Base-by-base conservation (phyloP, 2,888 invertebrate genomes). In the Saturnia japonica region DNA sequence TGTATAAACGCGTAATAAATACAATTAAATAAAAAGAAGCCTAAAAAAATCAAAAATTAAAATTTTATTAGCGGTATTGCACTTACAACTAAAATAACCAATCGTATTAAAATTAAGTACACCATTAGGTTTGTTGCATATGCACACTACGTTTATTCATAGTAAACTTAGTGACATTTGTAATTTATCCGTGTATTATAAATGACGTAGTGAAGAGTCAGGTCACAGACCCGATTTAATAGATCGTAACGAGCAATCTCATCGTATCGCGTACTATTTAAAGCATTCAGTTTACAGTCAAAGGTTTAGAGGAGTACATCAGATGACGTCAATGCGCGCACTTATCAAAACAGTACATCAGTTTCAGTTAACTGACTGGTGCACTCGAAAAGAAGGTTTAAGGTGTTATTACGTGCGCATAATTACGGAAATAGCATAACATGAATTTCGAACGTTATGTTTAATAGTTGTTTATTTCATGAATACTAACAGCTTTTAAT, bases 341-440 rank as follows among this genome's bases (percentile, higher is more conserved):
- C 68, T 72, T 54, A 34, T 62, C 45, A 34, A 54, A n/a, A 19
- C 40, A 79, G 74, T 78, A 77, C 76, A 76, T 74, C 72, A 71
- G 66, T 67, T 73, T 76, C 72, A 77, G 76, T 74, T 77, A 75
- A 74, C 74, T 74, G 73, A 74, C 74, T 78, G 74, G 78, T 74
- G 78, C 74, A 76, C 77, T 80, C 80, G 76, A 81, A 78, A 82
- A 80, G 77, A 72, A 79, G 64, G 64, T 40, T 64, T 64, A 40
- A 22, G 34, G 40, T 64, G 7, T 64, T 34, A 64, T 64, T 64
- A 19, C 19, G 19, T 2, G 22, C 64, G 64, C n/a, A 34, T 40
- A 40, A 19, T n/a, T 19, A 40, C 19, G 64, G n/a, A 64, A 64
- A 40, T 64, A 64, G 40, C n/a, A 64, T 40, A 64, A 64, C 40